phyloP scores from a whole-genome alignment of 1,140 invertebrate species.

The Aphelinus atriplicis region DNA sequence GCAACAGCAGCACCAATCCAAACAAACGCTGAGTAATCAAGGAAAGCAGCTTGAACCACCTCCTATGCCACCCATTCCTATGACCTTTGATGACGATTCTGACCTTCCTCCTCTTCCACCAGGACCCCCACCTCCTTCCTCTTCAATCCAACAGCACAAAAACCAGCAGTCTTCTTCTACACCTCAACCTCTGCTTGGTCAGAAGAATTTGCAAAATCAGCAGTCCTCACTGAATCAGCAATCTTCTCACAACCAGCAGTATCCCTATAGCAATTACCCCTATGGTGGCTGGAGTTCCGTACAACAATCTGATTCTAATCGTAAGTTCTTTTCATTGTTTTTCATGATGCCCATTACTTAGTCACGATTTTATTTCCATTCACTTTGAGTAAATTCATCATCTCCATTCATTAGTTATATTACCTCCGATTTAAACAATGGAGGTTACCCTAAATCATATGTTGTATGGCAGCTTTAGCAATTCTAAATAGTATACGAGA shows the following conservation, averaged over 20 bases:
- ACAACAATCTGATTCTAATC: slow-evolving; percentile 50
- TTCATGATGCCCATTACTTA: neutral
- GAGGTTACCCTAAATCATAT: no score
- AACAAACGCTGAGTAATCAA: slow-evolving; percentile 53
- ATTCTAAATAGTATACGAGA: no score
- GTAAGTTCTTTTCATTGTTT: slow-evolving; percentile 23
- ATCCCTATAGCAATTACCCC: slow-evolving; percentile 53
- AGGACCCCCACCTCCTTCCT: slow-evolving; percentile 64
- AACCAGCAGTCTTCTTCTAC: slow-evolving; percentile 57
- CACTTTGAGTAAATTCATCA: slow-evolving; percentile 61
- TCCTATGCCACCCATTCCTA: slow-evolving; percentile 57
- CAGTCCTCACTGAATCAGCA: slow-evolving; percentile 58
- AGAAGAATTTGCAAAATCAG: slow-evolving; percentile 49
- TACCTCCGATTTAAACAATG: no score
- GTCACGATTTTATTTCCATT: slow-evolving; percentile 25
- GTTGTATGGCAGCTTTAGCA: no score
- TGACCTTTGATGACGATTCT: slow-evolving; percentile 61
- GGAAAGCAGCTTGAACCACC: slow-evolving; percentile 53
- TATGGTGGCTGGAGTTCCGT: slow-evolving; percentile 55
- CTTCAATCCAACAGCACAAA: slow-evolving; percentile 55
- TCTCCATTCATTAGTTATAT: no score
- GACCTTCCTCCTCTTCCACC: slow-evolving; percentile 64
- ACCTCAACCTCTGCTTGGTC: slow-evolving; percentile 41
- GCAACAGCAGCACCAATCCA: slow-evolving; percentile 45
- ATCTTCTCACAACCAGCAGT: slow-evolving; percentile 57